Evolutionary conservation across 2,113 vertebrate genomes (phyloP).

Genomic region (Crotalus horridus): DNA sequence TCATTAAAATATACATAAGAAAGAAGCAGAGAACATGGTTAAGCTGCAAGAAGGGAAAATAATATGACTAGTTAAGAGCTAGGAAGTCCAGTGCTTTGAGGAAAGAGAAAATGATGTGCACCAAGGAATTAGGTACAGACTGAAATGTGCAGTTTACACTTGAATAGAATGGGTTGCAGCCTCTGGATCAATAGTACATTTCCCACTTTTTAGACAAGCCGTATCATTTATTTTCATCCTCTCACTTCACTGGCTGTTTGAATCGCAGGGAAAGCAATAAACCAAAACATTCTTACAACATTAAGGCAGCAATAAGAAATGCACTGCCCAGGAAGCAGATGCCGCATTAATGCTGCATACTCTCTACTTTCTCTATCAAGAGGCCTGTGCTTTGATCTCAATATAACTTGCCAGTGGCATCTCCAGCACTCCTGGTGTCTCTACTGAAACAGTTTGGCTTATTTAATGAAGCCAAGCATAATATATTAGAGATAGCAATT

Average conservation of each 20-base stretch:
- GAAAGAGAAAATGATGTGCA: not conserved
- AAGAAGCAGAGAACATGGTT: not conserved
- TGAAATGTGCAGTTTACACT: not conserved
- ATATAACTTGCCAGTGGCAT: not conserved
- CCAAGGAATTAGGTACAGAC: not conserved
- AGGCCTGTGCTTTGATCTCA: not conserved
- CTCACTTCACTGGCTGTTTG: not conserved
- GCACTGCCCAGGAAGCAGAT: not conserved
- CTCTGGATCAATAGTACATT: not conserved
- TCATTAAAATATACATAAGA: not conserved
- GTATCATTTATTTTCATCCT: not conserved
- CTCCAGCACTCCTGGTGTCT: not conserved
- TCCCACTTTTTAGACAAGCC: slow-evolving; percentile 3
- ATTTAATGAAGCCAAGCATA: not conserved
- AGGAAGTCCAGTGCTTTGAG: not conserved
- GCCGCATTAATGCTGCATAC: not conserved
- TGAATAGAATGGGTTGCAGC: not conserved
- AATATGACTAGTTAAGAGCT: not conserved
- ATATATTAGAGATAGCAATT: not conserved
- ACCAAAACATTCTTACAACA: not conserved
- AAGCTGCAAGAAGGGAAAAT: not conserved
- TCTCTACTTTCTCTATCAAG: not conserved
- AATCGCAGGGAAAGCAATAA: not conserved
- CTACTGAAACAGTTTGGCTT: not conserved
- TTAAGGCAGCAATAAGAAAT: no score